Evolutionary conservation across 1,140 invertebrate genomes (phyloP), one percentile per base, ranked within the genome.

Genomic region (Homalodisca vitripennis): DNA sequence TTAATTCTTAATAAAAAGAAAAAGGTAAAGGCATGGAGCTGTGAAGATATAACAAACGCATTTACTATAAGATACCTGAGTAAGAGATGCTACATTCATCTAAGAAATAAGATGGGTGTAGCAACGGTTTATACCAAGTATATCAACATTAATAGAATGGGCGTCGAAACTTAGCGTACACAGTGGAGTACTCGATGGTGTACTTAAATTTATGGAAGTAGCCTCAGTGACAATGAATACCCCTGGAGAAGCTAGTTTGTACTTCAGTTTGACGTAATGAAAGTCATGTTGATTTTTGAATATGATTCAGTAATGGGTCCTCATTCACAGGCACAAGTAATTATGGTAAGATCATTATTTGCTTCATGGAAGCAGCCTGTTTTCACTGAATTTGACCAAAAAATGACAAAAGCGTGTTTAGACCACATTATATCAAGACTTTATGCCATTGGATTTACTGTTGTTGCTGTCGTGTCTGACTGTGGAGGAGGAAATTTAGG

Each of bases 311-410:
- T 66, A 34, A 20, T 66, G 2, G 64, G 64, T 1, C n/a, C 64
- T 24, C 64, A 66, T 46, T 2, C 31, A 1, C 64, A 66, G 27
- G 29, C 20, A 24, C 64, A 66, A 26, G 29, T 66, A 0, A 1
- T 66, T 13, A 74, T 79, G 55, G 73, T 72, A 10, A 34, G 76
- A 64, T 75, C 77, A 57, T 68, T 80, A 20, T 77, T 75, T 70
- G 60, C 41, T n/a, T 69, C 72, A 46, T 80, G 79, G 79, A 77
- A 78, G 51, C 80, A 81, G 68, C 74, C 74, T 12, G 69, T 80
- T 17, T 41, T 80, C 70, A 47, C 74, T 10, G 73, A 70, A 10
- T 80, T 79, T 72, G 79, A 80, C 68, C 53, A 68, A 55, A 74
- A 73, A 69, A 75, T 80, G 51, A 77, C 77, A 26, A 71, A 74